These are phyloP conservation scores for Mythimna impura DNA, from an alignment of 2,888 invertebrate genomes.

Conservation along the genomic window DNA sequence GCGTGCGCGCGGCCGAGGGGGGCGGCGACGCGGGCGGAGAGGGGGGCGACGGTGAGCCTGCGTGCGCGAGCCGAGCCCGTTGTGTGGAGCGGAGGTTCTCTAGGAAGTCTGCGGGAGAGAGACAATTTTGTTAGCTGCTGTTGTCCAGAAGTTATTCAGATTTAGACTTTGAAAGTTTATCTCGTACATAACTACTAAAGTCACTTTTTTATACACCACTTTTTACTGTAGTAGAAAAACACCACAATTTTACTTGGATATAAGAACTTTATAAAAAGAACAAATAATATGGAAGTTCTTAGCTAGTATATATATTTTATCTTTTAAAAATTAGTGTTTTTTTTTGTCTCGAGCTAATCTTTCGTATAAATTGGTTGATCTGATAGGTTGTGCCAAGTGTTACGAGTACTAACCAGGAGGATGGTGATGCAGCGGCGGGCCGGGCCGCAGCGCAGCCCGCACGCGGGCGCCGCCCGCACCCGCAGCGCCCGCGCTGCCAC, in stretches of 20 bases:
- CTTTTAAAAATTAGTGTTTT: too few relatives aligned
- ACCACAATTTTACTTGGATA: background rate
- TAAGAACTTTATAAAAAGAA: background rate
- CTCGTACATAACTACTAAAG: too few relatives aligned
- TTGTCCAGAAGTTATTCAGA: background rate
- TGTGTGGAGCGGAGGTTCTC: slow-evolving; percentile 86
- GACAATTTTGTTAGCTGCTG: background rate
- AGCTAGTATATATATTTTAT: too few relatives aligned
- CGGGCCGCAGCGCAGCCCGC: slow-evolving; percentile 80
- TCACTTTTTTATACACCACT: too few relatives aligned
- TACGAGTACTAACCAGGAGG: slow-evolving; percentile 78
- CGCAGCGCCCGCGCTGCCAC: slow-evolving; percentile 73
- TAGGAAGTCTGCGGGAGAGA: slow-evolving; percentile 79
- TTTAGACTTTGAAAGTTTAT: background rate
- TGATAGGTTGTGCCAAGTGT: background rate
- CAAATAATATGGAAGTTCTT: background rate
- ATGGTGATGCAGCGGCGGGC: slow-evolving; percentile 82
- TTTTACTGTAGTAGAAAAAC: background rate
- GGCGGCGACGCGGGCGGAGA: slow-evolving; percentile 28
- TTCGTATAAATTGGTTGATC: background rate
- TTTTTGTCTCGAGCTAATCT: background rate
- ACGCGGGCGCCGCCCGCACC: slow-evolving; percentile 67
- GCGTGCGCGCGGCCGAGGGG: slow-evolving; percentile 68
- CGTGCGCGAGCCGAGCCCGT: slow-evolving; percentile 72
- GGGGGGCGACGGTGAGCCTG: slow-evolving; percentile 7